Percentiles rank a stretch among this genome's conserved stretches.
Evolutionary conservation across 2,888 invertebrate genomes (phyloP).

Genomic region (Drymonia ruficornis): DNA sequence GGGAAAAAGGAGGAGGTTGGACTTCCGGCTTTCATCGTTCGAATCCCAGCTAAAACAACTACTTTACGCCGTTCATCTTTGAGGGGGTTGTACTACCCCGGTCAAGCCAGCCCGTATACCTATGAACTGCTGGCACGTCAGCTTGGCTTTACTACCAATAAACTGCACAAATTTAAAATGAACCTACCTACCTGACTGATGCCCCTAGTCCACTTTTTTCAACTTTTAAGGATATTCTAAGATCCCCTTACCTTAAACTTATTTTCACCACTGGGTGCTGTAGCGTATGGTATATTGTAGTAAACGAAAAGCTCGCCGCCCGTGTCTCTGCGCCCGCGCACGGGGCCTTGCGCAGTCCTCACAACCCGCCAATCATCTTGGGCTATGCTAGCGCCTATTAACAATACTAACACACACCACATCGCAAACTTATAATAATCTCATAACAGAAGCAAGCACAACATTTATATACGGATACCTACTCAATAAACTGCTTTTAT

Average conservation of each 20-base stretch:
- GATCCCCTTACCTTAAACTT: constrained; percentile 42
- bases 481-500: neutral
- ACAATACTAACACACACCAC: constrained; percentile 14
- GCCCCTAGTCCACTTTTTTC: too few species aligned
- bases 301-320: constrained; percentile 41
- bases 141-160: too few species aligned
- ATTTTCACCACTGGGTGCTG: constrained; percentile 45
- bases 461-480: neutral
- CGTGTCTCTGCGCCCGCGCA: constrained; percentile 46
- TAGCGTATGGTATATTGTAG: constrained; percentile 57
- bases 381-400: constrained; percentile 5
- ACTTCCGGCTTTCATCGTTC: too few species aligned
- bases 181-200: too few species aligned
- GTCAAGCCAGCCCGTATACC: too few species aligned
- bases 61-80: too few species aligned
- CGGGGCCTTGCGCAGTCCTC: constrained; percentile 42
- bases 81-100: too few species aligned
- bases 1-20: too few species aligned
- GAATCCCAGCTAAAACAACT: too few species aligned
- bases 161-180: neutral
- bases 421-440: constrained; percentile 8
- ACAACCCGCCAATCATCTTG: constrained; percentile 34
- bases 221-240: too few species aligned
- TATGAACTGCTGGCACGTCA: too few species aligned
- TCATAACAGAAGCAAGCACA: neutral